Conservation (phyloP, 2,113 vertebrate genomes). For the Leuciscus idus region DNA sequence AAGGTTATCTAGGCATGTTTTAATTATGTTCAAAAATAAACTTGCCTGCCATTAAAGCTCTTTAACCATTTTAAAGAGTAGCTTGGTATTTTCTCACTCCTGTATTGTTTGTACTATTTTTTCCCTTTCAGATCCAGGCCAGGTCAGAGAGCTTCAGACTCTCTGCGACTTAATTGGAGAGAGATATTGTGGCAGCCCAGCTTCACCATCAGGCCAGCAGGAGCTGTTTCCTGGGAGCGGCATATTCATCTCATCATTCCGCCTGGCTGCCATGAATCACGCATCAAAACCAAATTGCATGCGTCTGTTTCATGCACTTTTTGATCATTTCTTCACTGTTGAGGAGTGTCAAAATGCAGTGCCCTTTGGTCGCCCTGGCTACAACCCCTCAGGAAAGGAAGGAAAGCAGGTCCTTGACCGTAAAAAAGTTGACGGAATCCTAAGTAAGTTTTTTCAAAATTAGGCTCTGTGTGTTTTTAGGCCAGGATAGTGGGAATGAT, state of each 20-base stretch:
- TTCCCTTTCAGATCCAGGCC: slow-evolving; percentile 44
- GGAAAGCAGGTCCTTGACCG: slow-evolving; percentile 26
- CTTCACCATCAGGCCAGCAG: slow-evolving; percentile 32
- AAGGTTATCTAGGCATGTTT: slow-evolving; percentile 24
- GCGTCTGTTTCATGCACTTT: slow-evolving; percentile 38
- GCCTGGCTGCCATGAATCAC: slow-evolving; percentile 40
- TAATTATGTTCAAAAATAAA: slow-evolving; percentile 30
- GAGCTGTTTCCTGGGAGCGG: slow-evolving; percentile 42
- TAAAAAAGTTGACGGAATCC: slow-evolving; percentile 28
- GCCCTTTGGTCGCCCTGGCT: background rate
- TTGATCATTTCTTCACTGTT: background rate
- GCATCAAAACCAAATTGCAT: slow-evolving; percentile 37
- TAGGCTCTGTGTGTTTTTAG: background rate
- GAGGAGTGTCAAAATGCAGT: background rate
- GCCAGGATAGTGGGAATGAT: background rate
- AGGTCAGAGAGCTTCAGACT: slow-evolving; percentile 40
- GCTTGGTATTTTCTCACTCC: slow-evolving; percentile 9
- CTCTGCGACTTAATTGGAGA: slow-evolving; percentile 21
- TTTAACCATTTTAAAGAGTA: slow-evolving; percentile 22
- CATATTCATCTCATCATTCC: slow-evolving; percentile 40
- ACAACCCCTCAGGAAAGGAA: slow-evolving; percentile 26
- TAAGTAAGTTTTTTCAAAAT: slow-evolving; percentile 16
- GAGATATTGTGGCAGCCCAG: slow-evolving; percentile 22
- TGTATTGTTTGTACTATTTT: slow-evolving; percentile 39
- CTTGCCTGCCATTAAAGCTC: slow-evolving; percentile 28